A percentile compares a stretch with the other conserved stretches of the same genome.
Evolutionary conservation across 2,113 vertebrate genomes (phyloP).

Genomic region (Ciconia stormi): DNA sequence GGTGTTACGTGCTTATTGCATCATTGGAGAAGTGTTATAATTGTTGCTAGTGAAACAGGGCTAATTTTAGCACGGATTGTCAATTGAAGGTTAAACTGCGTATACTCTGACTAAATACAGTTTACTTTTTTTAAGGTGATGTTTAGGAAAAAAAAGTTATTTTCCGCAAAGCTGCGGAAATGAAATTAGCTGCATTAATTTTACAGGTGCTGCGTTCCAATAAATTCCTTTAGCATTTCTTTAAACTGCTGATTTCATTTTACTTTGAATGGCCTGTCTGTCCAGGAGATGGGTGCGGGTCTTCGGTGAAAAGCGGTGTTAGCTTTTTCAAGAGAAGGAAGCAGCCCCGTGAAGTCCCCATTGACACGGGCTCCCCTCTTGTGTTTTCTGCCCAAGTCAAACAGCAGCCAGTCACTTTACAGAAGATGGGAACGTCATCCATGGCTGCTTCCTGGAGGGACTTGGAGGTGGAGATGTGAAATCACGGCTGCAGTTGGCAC

Average conservation of each 20-base stretch:
- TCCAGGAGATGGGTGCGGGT: background rate
- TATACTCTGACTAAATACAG: background rate
- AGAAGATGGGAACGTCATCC: background rate
- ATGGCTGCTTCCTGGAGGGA: background rate
- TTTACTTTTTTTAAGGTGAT: background rate
- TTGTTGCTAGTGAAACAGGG: background rate
- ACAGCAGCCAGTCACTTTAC: accelerated
- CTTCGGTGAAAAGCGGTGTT: accelerated
- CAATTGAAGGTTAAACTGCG: accelerated
- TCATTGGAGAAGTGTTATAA: accelerated
- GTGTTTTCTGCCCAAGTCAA: too few relatives aligned
- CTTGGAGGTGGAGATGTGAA: background rate
- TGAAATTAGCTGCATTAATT: background rate
- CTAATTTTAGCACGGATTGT: accelerated
- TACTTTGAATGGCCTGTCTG: background rate
- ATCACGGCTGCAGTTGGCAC: accelerated
- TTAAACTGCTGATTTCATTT: background rate
- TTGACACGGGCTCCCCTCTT: accelerated
- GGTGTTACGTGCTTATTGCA: accelerated
- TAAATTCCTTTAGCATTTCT: background rate
- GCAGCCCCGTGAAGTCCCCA: accelerated
- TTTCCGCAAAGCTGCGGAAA: background rate
- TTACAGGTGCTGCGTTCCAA: background rate
- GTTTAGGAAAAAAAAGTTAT: background rate
- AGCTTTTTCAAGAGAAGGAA: background rate